Base-by-base conservation (phyloP, 2,888 invertebrate species). In the Limnephilus lunatus region DNA sequence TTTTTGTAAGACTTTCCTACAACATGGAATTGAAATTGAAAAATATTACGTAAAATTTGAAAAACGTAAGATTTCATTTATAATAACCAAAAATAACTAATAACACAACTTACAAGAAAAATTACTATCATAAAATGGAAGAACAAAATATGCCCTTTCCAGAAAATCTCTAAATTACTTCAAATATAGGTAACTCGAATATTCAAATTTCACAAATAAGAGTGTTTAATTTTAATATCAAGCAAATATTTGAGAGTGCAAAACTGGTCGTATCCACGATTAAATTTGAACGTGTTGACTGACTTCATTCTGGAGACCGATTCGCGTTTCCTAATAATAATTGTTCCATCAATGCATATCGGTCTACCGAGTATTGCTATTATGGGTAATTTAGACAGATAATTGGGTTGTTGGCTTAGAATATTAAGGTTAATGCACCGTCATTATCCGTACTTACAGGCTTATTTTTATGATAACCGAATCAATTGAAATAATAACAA, bases 371-470 rank as follows among this genome's bases (percentile, higher is more conserved):
- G 83, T 35, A 15, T 83, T 35, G 35, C 35, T 83, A 83, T 83
- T 83, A 83, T 83, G 32, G 83, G 83, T 15, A 83, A 83, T 83
- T 83, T 39, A 83, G 83, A 35, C 25, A 19, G 19, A 39, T 83
- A 83, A 83, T 83, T 83, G 83, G 83, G 83, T 83, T 83, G 9
- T 83, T 83, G 83, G 83, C 32, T 83, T n/a, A 83, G 35, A 35
- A 83, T 83, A 68, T 68, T 68, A 68, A 68, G 68, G 68, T 68
- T 68, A 68, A 68, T 68, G 68, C 25, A 68, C 68, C 68, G 68
- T 68, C 25, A 68, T 68, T 68, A 68, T 68, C 25, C 19, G 83
- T 32, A 35, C 35, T 83, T 35, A 83, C 35, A 83, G 32, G 39
- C 83, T 25, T 83, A 25, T 14, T 68, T 83, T 83, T 83, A 83